These are phyloP conservation scores for Pararge aegeria DNA, from an alignment of 1,140 invertebrate species.

Conservation along the genomic window DNA sequence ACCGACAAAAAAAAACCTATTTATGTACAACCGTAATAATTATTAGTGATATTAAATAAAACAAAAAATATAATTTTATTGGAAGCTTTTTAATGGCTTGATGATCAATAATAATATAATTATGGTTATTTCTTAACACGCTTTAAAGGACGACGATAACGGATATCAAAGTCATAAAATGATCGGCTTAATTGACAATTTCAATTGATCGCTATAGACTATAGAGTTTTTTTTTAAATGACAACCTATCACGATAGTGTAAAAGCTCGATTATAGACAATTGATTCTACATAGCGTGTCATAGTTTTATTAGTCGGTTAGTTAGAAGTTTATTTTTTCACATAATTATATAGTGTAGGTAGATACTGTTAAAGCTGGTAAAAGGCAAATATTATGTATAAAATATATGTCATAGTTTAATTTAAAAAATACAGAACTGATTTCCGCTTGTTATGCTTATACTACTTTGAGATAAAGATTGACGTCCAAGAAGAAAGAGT, in stretches of 20 bases:
- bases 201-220: slow-evolving; percentile 36
- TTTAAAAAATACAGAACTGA: no score
- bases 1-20: no score
- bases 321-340: slow-evolving; percentile 7
- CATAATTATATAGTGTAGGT: no score
- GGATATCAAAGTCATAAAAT: slow-evolving; percentile 29
- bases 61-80: not conserved
- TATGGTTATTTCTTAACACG: not conserved
- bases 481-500: no score
- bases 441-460: no score
- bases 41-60: not conserved
- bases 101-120: not conserved
- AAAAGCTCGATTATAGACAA: slow-evolving; percentile 34
- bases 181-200: slow-evolving; percentile 39
- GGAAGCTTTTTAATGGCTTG: not conserved
- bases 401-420: no score
- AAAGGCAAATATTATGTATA: no score
- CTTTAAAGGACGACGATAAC: slow-evolving; percentile 20
- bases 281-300: slow-evolving; percentile 44
- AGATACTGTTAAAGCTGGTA: no score
- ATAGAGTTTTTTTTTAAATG: slow-evolving; percentile 38
- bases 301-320: slow-evolving; percentile 32
- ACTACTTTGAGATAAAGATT: no score
- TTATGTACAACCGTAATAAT: not conserved
- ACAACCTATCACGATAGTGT: slow-evolving; percentile 35